phyloP scores from a whole-genome alignment of 2,113 vertebrate genomes.

The Ophthalmolycus amberensis region DNA sequence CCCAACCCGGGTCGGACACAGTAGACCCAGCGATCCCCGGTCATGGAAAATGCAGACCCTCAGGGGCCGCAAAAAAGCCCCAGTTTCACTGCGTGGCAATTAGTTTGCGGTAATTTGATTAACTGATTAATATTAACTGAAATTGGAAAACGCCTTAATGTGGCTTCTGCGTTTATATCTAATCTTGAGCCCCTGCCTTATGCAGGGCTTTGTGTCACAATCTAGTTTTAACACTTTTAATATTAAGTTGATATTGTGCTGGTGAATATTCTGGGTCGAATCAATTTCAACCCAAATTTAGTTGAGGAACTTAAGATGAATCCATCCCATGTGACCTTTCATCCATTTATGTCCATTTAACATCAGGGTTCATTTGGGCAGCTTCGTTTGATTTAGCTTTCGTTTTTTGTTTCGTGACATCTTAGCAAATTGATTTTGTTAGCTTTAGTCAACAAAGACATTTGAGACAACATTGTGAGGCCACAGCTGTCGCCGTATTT shows the following conservation, averaged over 20 bases:
- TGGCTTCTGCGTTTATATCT: not conserved
- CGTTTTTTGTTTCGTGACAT: not conserved
- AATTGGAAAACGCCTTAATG: not conserved
- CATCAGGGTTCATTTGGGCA: not conserved
- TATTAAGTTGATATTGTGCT: not conserved
- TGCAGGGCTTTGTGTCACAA: not conserved
- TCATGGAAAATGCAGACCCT: not conserved
- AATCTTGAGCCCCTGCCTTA: not conserved
- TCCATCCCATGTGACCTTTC: not conserved
- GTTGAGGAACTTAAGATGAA: not conserved
- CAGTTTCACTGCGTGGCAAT: not conserved
- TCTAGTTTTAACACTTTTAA: slow-evolving; percentile 3
- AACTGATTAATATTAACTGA: slow-evolving; percentile 4
- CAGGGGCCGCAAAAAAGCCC: not conserved
- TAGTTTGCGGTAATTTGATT: slow-evolving; percentile 25
- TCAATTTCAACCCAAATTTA: not conserved
- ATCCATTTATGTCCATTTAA: not conserved
- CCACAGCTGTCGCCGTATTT: not conserved
- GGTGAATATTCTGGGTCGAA: not conserved
- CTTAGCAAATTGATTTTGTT: not conserved
- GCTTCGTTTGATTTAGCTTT: not conserved
- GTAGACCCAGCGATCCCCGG: not conserved
- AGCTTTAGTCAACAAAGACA: not conserved
- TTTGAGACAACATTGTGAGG: not conserved
- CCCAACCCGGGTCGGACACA: not conserved